Conservation (phyloP, 2,113 vertebrate species). For the sheep (Ovis aries) region DNA sequence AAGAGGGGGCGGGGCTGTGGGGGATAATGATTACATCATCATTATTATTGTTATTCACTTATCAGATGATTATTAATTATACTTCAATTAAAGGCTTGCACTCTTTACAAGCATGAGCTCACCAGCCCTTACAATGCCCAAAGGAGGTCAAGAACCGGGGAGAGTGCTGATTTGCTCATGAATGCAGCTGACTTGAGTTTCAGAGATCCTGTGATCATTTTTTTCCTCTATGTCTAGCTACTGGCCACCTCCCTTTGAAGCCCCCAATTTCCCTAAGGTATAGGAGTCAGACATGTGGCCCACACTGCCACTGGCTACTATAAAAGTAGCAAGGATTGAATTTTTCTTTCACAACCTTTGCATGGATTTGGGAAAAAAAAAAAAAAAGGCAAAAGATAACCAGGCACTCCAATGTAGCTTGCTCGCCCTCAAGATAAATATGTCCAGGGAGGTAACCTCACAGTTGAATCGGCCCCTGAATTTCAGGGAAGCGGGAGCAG, state of each 20-base stretch:
- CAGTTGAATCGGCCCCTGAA: background rate
- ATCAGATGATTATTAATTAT: conserved; percentile 72
- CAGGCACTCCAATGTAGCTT: rapidly evolving
- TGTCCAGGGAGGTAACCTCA: background rate
- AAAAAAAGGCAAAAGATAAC: background rate
- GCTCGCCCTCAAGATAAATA: background rate
- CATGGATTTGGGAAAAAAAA: background rate
- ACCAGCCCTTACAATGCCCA: conserved; percentile 53
- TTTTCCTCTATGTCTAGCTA: background rate
- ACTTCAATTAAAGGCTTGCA: conserved; percentile 62
- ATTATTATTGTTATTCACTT: conserved; percentile 57
- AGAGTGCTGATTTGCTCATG: background rate
- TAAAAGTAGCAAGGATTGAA: background rate
- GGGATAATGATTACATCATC: conserved; percentile 45
- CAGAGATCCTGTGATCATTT: background rate
- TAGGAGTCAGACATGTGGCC: background rate
- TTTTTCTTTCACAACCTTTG: background rate
- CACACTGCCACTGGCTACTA: background rate
- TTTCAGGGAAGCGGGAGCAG: background rate
- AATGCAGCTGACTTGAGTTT: background rate
- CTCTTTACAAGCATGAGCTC: conserved; percentile 67
- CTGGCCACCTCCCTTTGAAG: background rate
- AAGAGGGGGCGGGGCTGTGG: background rate
- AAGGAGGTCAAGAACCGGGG: conserved; percentile 53
- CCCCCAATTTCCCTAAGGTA: background rate